Evolutionary conservation across 1,140 invertebrate species (phyloP).

Genomic region (Triops longicaudatus): DNA sequence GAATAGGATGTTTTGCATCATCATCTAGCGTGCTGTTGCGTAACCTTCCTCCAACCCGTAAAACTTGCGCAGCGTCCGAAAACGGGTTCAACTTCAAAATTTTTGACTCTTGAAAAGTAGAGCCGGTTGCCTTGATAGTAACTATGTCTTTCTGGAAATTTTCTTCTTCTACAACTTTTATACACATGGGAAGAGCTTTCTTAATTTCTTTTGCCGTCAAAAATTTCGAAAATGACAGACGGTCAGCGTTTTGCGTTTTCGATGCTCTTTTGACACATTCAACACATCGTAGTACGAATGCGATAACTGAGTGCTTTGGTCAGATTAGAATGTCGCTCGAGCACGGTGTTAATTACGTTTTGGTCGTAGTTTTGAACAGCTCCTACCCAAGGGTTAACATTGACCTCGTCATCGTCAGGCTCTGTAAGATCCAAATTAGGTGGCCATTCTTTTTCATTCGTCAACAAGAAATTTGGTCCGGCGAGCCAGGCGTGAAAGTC

Average conservation of each 20-base stretch:
- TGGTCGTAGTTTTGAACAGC: background rate
- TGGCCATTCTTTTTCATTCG: slow-evolving; percentile 19
- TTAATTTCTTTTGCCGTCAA: slow-evolving; percentile 2
- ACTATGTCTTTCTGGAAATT: background rate
- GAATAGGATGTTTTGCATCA: slow-evolving; percentile 39
- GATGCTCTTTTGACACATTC: background rate
- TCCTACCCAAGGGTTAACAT: background rate
- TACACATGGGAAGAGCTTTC: background rate
- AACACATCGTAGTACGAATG: slow-evolving; percentile 8
- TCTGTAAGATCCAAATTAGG: no score
- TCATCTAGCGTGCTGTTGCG: slow-evolving; percentile 33
- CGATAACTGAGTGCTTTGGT: background rate
- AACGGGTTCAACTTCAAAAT: slow-evolving; percentile 30
- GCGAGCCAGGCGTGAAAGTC: slow-evolving; percentile 26
- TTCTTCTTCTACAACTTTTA: background rate
- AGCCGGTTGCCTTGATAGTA: background rate
- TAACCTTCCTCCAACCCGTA: slow-evolving; percentile 40
- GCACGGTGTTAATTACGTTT: background rate
- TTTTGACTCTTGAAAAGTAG: background rate
- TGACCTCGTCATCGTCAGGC: background rate
- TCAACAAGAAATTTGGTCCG: slow-evolving; percentile 27
- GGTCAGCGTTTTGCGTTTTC: background rate
- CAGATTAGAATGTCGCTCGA: background rate
- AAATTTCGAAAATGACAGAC: background rate
- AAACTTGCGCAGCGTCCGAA: no score